Evolutionary conservation across 2,888 invertebrate species (phyloP), one percentile per base, ranked within the genome.

Genomic region (Dryococelus australis): DNA sequence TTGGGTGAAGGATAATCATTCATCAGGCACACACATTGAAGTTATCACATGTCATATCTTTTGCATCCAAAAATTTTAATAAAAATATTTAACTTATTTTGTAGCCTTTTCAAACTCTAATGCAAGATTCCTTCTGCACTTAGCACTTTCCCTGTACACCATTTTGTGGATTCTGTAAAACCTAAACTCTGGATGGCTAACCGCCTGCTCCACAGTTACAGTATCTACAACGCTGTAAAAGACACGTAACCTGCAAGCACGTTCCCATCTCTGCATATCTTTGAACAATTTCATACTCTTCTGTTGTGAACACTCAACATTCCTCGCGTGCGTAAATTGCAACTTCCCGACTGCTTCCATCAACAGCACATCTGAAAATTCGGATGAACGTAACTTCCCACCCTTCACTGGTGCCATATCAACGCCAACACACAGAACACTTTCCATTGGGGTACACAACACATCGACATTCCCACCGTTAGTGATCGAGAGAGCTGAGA

Each of bases 71-170:
- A 47, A 16, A 47, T 47, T 16, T 16, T 35, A 4, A 35, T 47
- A 47, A 16, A 47, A 47, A 47, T 47, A 47, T 16, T 47, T 13
- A 47, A 16, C 16, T 47, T 47, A 16, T 47, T 47, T 47, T 16
- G 16, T 47, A 8, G 47, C 47, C 43, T 85, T 47, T 43, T 85
- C 86, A 86, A 88, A 88, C 20, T 43, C 87, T 20, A 78, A 27
- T n/a, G 78, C 35, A 12, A 88, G 85, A 43, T 87, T 86, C 81
- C 81, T 86, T 86, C 89, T 85, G 84, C 89, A 86, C 3, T 26
- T 84, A 47, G 86, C 86, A 35, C 85, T 86, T 78, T 88, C 85
- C 51, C 87, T 47, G 80, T 87, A 87, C 5, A 87, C 79, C 35
- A 89, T 86, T n/a, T 86, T 85, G 26, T 35, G 87, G 9, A 88